Percentiles rank a stretch among this genome's conserved stretches.
Evolutionary conservation across 2,888 invertebrate species (phyloP).

Genomic region (Ichneumoninae sp.): DNA sequence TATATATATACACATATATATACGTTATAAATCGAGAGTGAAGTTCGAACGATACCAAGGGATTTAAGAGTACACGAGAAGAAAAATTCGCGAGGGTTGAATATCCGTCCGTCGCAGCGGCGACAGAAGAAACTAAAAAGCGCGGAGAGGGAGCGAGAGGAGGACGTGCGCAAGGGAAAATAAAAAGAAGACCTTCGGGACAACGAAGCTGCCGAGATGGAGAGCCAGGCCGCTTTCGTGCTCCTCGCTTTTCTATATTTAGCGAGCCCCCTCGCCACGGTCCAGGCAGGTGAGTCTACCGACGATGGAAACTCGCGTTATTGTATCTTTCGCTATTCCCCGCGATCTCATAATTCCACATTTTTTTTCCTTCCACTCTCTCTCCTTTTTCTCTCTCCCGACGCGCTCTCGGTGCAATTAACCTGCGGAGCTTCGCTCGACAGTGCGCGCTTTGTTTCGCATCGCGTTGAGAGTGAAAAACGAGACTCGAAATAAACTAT

Average conservation of each 20-base stretch:
- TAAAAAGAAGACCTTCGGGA: slow-evolving; percentile 60
- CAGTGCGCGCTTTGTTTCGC: not conserved
- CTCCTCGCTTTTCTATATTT: slow-evolving; percentile 82
- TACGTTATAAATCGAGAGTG: not conserved
- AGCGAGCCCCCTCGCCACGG: slow-evolving; percentile 80
- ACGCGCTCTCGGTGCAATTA: not conserved
- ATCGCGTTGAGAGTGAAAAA: not conserved
- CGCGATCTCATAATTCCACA: not conserved
- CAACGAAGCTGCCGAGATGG: slow-evolving; percentile 75
- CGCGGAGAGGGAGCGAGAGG: slow-evolving; percentile 9
- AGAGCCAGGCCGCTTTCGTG: slow-evolving; percentile 79
- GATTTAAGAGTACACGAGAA: not conserved
- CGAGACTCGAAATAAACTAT: not conserved
- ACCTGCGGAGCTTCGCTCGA: not conserved
- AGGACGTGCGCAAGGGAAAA: slow-evolving; percentile 18
- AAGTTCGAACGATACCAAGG: slow-evolving; percentile 4
- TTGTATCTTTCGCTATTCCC: slow-evolving; percentile 5
- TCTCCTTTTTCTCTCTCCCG: not conserved
- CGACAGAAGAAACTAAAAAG: slow-evolving; percentile 25
- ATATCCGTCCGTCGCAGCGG: slow-evolving; percentile 37
- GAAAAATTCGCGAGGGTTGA: slow-evolving; percentile 25
- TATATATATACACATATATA: not conserved
- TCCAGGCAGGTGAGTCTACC: slow-evolving; percentile 80
- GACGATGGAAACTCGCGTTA: slow-evolving; percentile 22
- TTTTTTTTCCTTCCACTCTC: not conserved